A percentile compares a stretch with the other conserved stretches of the same genome.
Evolutionary conservation across 2,888 invertebrate species (phyloP).

Genomic region (Autographa pulchrina): DNA sequence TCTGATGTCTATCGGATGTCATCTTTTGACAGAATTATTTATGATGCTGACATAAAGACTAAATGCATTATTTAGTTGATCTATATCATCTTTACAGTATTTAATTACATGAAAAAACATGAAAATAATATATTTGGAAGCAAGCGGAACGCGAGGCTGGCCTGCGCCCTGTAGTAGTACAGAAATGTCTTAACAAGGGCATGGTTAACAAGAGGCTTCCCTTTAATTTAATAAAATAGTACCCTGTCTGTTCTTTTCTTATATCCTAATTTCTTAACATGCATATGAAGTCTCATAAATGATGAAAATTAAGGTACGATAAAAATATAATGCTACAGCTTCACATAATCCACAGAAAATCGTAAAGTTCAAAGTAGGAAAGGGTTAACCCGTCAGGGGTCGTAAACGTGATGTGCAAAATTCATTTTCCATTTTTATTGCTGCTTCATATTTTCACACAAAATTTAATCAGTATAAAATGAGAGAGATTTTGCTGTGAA

Average conservation of each 20-base stretch:
- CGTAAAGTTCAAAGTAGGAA: conserved; percentile 40
- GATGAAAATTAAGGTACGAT: conserved; percentile 11
- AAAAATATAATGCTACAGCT: conserved; percentile 33
- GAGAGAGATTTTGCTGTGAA: conserved; percentile 33
- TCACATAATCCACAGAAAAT: conserved; percentile 41
- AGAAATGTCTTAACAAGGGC: no score
- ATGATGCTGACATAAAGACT: no score
- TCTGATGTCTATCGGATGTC: no score
- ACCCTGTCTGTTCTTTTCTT: not conserved
- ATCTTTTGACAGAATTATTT: no score
- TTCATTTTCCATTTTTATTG: conserved; percentile 50
- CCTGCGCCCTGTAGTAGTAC: no score
- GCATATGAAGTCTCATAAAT: not conserved
- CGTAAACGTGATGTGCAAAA: conserved; percentile 42
- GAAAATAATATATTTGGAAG: no score
- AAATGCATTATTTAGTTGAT: no score
- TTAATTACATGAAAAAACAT: no score
- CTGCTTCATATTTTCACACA: conserved; percentile 16
- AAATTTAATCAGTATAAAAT: conserved; percentile 40
- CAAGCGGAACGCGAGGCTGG: no score
- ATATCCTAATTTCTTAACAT: not conserved
- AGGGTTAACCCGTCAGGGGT: conserved; percentile 48
- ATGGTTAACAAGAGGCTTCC: no score
- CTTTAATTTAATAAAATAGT: no score
- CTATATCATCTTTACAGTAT: no score